Evolutionary conservation across 2,113 vertebrate species (phyloP), one percentile per base, ranked within the genome.

Genomic region (Poecilia latipinna): DNA sequence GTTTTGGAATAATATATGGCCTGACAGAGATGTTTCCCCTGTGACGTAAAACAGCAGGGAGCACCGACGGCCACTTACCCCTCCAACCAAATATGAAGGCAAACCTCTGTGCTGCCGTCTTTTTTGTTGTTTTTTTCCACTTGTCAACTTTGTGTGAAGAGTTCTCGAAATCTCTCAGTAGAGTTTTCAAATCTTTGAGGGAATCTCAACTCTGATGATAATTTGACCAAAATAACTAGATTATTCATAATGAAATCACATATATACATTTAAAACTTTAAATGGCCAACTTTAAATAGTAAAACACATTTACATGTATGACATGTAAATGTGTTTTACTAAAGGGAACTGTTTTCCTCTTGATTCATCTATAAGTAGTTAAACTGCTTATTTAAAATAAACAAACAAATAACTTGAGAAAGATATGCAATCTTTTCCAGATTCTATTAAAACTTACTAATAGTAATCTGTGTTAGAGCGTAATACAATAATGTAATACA

Each of bases 1-100:
- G 94, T 96, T 97, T 95, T 96, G 94, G 96, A 96, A 98, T 96
- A 97, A 97, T 95, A 96, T 93, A 95, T 93, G 93, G 94, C 91
- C 93, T 95, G 95, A 97, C 96, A 96, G 95, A 96, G 95, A 96
- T 96, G 94, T 97, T 96, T 96, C 96, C 93, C 95, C 94, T 92
- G 92, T 93, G 95, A 97, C 95, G 93, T 94, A 94, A 96, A 96
- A 95, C 96, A 96, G 96, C 95, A 91, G 95, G 95, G 95, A 95
- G 96, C 94, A 85, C 95, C 94, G 93, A 94, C 93, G 94, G 94
- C 94, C 95, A 96, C 96, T 96, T 96, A 96, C 92, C 91, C 92
- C 94, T 89, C 70, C 83, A 91, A 88, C 87, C 86, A 88, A 90
- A 89, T 85, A 91, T 84, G 70, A 91, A 84, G 72, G 65, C 83